Evolutionary conservation across 1,140 invertebrate genomes (phyloP), one percentile per base, ranked within the genome.

Genomic region (Orussus abietinus): DNA sequence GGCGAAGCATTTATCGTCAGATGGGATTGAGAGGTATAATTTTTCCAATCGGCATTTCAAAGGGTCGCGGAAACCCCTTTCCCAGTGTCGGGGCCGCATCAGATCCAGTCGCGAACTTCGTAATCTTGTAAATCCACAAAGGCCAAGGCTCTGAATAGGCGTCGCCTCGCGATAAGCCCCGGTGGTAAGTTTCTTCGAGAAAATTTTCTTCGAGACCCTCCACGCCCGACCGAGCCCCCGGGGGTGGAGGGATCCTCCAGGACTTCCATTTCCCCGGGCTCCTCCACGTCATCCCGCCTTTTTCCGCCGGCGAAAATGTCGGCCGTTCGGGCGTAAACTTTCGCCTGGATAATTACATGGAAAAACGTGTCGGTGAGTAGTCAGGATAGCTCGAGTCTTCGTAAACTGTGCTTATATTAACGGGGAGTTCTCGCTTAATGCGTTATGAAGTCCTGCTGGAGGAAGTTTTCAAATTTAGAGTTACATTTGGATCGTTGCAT

Each of bases 121-220:
- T 51, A 57, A 54, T 45, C 49, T 37, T 55, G 46, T 60, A 59
- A 60, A 59, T 45, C 39, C 38, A 51, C 54, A 54, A 60, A 51
- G 49, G 43, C 31, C 12, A 25, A 19, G 29, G 42, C 22, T 39
- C 45, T 46, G 53, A 51, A 51, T 51, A 53, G 42, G 48, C 35
- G 36, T 33, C 14, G 17, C 17, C 14, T 14, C 18, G 12, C 38
- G 44, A 51, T 55, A 55, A 57, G 52, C 43, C 49, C 31, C 36
- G 22, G 22, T 25, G n/a, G n/a, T 25, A 25, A 25, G 22, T 25
- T 25, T 25, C 22, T 20, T 22, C 35, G 21, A 5, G 7, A 20
- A 22, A 37, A 13, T 37, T 19, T 20, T 22, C 20, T 17, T 6
- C 20, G 7, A 5, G 9, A 13, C 7, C 7, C 17, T 18, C 31